phyloP scores from a whole-genome alignment of 1,140 invertebrate genomes.

The Euwallacea similis region DNA sequence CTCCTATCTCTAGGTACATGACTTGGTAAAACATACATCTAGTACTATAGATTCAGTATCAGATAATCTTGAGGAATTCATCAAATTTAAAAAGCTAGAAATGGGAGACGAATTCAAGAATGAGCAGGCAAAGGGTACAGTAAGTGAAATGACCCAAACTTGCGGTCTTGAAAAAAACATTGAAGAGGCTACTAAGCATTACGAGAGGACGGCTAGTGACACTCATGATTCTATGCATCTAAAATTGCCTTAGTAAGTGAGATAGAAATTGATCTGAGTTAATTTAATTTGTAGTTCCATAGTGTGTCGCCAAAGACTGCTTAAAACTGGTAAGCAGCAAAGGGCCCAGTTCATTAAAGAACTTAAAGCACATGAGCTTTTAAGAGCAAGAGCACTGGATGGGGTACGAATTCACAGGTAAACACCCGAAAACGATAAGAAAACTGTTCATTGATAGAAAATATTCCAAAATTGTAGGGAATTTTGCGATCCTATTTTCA shows the following conservation, averaged over 20 bases:
- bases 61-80: no score
- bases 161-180: no score
- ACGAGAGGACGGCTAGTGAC: conserved; percentile 20
- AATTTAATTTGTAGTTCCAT: conserved; percentile 34
- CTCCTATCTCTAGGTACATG: no score
- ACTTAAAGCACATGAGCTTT: conserved; percentile 45
- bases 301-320: conserved; percentile 50
- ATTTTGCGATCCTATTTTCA: conserved; percentile 47
- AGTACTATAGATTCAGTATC: no score
- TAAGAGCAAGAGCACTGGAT: conserved; percentile 47
- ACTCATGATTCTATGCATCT: conserved; percentile 44
- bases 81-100: no score
- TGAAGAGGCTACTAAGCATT: conserved; percentile 1
- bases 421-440: not conserved
- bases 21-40: no score
- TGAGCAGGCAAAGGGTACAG: no score
- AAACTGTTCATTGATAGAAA: not conserved
- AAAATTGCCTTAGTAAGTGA: conserved; percentile 46
- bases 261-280: not conserved
- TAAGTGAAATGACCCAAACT: no score
- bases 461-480: conserved; percentile 16
- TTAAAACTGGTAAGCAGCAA: conserved; percentile 40
- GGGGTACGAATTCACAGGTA: conserved; percentile 47
- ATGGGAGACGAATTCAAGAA: no score
- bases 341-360: conserved; percentile 48